A percentile compares a stretch with the other conserved stretches of the same genome.
phyloP scores from a whole-genome alignment of 1,140 invertebrate species.

The Aethina tumida region DNA sequence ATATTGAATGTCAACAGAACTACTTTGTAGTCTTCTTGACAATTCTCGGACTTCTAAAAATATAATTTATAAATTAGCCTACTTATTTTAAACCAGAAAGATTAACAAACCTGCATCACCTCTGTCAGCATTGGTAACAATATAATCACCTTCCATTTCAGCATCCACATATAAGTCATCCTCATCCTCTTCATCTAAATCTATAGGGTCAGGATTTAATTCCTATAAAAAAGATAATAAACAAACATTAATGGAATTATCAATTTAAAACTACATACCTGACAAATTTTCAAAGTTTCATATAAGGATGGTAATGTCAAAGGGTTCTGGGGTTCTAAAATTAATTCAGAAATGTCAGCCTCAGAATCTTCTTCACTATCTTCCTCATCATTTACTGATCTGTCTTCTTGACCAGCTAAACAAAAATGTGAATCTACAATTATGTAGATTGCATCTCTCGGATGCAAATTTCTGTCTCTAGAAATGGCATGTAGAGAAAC shows the following conservation, averaged over 20 bases:
- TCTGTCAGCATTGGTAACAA: conserved; percentile 18
- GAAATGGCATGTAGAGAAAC: conserved; percentile 68
- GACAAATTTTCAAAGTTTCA: conserved; percentile 58
- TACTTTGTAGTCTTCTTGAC: conserved; percentile 14
- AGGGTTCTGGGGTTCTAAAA: conserved; percentile 54
- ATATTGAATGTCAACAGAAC: conserved; percentile 17
- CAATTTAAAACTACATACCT: conserved; percentile 34
- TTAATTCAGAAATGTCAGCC: conserved; percentile 48
- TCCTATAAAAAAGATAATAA: conserved; percentile 15
- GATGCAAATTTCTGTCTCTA: conserved; percentile 51
- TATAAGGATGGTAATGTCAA: conserved; percentile 52
- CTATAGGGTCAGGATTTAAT: conserved; percentile 33
- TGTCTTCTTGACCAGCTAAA: conserved; percentile 37
- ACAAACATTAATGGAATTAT: background rate
- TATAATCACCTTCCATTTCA: conserved; percentile 23
- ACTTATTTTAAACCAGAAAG: no score
- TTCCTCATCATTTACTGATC: conserved; percentile 38
- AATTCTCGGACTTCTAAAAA: conserved; percentile 18
- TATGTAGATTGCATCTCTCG: conserved; percentile 58
- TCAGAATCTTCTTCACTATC: conserved; percentile 41
- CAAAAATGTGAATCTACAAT: conserved; percentile 55
- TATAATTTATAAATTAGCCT: background rate
- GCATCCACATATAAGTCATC: conserved; percentile 30
- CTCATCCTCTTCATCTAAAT: conserved; percentile 31
- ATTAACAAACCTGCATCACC: conserved; percentile 32